These are phyloP conservation scores for Cheiracanthium punctorium DNA, from an alignment of 2,888 invertebrate genomes.

Conservation along the genomic window DNA sequence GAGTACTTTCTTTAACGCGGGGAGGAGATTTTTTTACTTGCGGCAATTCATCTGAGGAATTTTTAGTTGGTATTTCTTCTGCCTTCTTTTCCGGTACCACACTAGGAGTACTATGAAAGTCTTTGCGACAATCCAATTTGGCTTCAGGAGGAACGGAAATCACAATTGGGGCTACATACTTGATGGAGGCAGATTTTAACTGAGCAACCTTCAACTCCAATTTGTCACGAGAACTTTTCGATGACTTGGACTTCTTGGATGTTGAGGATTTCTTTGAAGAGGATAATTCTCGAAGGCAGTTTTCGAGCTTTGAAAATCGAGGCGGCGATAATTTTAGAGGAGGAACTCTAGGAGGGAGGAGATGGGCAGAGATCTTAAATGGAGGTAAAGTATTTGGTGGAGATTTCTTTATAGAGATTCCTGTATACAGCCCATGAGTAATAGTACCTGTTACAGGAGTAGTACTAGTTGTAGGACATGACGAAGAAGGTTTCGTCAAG, in stretches of 20 bases:
- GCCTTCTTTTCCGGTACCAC: constrained; percentile 17
- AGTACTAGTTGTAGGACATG: constrained; percentile 38
- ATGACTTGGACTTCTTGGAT: constrained; percentile 45
- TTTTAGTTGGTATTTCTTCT: not conserved
- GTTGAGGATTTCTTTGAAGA: constrained; percentile 42
- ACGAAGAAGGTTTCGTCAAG: constrained; percentile 52
- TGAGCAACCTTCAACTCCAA: constrained; percentile 58
- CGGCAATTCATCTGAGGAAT: not conserved
- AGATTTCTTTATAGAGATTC: constrained; percentile 56
- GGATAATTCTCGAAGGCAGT: constrained; percentile 33
- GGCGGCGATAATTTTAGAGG: constrained; percentile 56
- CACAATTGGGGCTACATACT: constrained; percentile 57
- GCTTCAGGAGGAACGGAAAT: constrained; percentile 46
- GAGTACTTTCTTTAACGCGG: not conserved
- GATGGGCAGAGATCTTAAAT: constrained; percentile 48
- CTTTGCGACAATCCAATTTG: constrained; percentile 30
- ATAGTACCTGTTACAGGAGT: constrained; percentile 45
- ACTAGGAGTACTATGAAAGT: not conserved
- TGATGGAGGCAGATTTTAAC: constrained; percentile 51
- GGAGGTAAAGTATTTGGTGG: constrained; percentile 57
- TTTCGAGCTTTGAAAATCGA: constrained; percentile 42
- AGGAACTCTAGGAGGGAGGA: constrained; percentile 54
- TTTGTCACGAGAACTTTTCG: constrained; percentile 40
- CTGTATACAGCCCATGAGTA: constrained; percentile 53
- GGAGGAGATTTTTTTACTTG: not conserved